Percentiles rank a stretch among this genome's conserved stretches.
Conservation (phyloP, 92 coral and sea anemone species). For the Plumapathes pennacea region DNA sequence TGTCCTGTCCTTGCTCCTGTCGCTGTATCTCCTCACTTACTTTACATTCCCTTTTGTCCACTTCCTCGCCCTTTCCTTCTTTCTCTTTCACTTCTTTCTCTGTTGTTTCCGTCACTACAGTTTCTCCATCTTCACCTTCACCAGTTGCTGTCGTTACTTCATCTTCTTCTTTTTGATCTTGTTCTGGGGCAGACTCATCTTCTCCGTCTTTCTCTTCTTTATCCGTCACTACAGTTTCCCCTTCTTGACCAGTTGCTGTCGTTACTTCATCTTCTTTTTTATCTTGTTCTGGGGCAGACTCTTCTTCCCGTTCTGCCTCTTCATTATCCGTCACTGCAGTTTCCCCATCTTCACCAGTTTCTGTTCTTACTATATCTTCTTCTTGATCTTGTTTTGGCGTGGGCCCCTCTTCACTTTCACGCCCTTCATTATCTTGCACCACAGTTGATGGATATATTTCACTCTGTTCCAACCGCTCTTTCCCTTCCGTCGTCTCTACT, state of each 20-base stretch:
- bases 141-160: background rate
- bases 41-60: background rate
- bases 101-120: background rate
- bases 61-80: background rate
- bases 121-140: slow-evolving; percentile 14
- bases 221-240: background rate
- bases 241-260: background rate
- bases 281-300: background rate
- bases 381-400: slow-evolving; percentile 1
- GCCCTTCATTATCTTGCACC: no score
- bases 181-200: background rate
- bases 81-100: background rate
- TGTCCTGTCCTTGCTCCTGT: background rate
- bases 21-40: background rate
- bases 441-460: no score
- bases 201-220: background rate
- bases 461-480: no score
- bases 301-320: background rate
- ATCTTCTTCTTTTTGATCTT: background rate
- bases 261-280: no score
- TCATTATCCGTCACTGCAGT: background rate
- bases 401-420: no score
- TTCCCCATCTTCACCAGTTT: background rate
- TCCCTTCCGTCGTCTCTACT: no score
- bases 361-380: background rate